Evolutionary conservation across 1,140 invertebrate species (phyloP).

Genomic region (fruit fly (Drosophila melanogaster)): Release_6_plus_ISO1_MT NC_004354.4:17105501-17106000

Average conservation of each 20-base stretch:
- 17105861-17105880: constrained; percentile 20
- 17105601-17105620: constrained; percentile 97
- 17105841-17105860: constrained; percentile 33
- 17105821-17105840: not conserved
- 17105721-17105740: too few species aligned
- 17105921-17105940: not conserved
- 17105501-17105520: constrained; percentile 99
- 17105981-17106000: too few species aligned
- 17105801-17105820: not conserved
- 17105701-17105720: too few species aligned
- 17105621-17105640: constrained; percentile 88
- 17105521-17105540: constrained; percentile 98
- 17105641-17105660: constrained; percentile 97
- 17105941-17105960: not conserved
- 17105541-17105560: constrained; percentile 95
- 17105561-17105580: constrained; percentile 94
- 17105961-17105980: not conserved
- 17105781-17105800: not conserved
- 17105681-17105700: not conserved
- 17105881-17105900: constrained; percentile 12
- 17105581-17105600: constrained; percentile 92
- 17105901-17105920: not conserved
- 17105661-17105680: constrained; percentile 28
- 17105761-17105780: constrained; percentile 26
- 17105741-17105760: not conserved